Conservation (phyloP, 2,888 invertebrate genomes). For the Endomychus coccineus region DNA sequence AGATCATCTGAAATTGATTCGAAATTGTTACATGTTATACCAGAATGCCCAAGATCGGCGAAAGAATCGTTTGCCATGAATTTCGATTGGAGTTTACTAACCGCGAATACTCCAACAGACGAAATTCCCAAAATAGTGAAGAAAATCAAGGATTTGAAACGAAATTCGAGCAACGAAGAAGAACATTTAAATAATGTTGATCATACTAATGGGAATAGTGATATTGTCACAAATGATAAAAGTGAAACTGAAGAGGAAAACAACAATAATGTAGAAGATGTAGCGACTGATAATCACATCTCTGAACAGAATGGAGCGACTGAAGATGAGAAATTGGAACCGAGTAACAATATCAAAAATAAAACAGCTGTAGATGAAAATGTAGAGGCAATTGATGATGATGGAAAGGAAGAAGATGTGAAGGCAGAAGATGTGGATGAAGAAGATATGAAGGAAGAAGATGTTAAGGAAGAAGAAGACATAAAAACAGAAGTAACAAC, state of each 20-base stretch:
- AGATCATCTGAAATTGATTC: conserved; percentile 71
- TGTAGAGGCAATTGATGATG: conserved; percentile 4
- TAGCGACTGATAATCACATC: conserved; percentile 21
- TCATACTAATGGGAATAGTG: no score
- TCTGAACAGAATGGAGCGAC: conserved; percentile 26
- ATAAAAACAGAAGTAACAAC: conserved; percentile 9
- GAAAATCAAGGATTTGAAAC: conserved; percentile 21
- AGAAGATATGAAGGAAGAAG: conserved; percentile 5
- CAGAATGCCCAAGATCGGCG: conserved; percentile 75
- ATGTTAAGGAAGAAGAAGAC: conserved; percentile 2
- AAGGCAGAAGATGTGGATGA: conserved; percentile 10
- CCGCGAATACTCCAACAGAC: conserved; percentile 39
- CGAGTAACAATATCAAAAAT: conserved; percentile 6
- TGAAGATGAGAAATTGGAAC: conserved; percentile 16
- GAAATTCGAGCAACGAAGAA: conserved; percentile 2
- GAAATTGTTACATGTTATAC: conserved; percentile 59
- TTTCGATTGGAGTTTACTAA: conserved; percentile 67
- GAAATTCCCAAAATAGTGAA: conserved; percentile 27
- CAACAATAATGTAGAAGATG: conserved; percentile 16
- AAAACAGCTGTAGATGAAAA: no score
- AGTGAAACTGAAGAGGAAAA: conserved; percentile 23
- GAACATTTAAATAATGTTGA: conserved; percentile 9
- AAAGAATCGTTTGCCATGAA: conserved; percentile 59
- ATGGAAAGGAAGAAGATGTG: conserved; percentile 14
- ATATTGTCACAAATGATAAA: conserved; percentile 18